Base-by-base conservation (phyloP, 2,888 invertebrate species). In the Copidosoma aretas region DNA sequence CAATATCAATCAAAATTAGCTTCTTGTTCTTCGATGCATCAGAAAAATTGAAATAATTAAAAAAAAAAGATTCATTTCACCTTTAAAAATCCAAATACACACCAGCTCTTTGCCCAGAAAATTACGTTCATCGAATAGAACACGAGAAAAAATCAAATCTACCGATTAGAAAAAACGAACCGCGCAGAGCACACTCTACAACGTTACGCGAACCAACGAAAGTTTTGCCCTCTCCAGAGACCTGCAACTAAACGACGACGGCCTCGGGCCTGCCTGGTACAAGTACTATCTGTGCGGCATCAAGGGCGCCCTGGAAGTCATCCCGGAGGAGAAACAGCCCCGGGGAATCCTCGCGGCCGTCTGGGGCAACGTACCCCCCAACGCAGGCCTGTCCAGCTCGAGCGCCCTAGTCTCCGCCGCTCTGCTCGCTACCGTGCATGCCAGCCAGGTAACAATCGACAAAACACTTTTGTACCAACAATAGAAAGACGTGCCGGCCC, bases 351-450 rank as follows among this genome's bases (percentile, higher is more conserved):
- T 88, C 73, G 87, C 94, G 69, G 88, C 91, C 57, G 89, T 97
- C 15, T 90, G 90, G 82, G 97, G 97, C 12, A 93, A 89, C 76
- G 90, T 99, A 74, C 98, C 98, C 4, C 91, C 93, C 32, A 93
- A 95, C 71, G 93, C 98, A 14, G 99, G 99, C 8, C 88, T 99
- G 46, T 98, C 98, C 0, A 97, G 97, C 82, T 98, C 98, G 25
- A 98, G 97, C 81, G 98, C 99, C 21, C 86, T 99, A 68, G 99
- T 99, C 10, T 96, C 97, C 81, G 93, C 96, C 41, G 91, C 97
- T 5, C 93, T 95, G 51, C 86, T 99, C 53, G 89, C 93, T 43
- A 91, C 91, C 67, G 85, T 92, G 63, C 85, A 90, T 75, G 88
- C 89, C n/a, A 87, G 89, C 79, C 84, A 87, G 80, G 89, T 89